Base-by-base conservation (phyloP, 2,888 invertebrate genomes). In the Oscheius sp. region DNA sequence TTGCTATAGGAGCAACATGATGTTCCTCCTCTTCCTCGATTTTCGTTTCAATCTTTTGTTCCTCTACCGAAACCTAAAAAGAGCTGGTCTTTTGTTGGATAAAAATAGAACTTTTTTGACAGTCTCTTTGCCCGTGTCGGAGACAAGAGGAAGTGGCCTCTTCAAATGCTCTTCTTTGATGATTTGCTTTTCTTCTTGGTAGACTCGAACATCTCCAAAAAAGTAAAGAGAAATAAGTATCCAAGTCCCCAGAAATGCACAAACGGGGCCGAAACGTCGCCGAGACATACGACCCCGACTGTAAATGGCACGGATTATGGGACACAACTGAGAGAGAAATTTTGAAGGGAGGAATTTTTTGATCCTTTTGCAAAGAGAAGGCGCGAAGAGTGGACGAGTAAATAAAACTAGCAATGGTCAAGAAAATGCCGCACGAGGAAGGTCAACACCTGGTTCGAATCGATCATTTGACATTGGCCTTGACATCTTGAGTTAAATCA, bases 211-310 rank as follows among this genome's bases (percentile, higher is more conserved):
- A 15, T 50, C 39, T 2, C 66, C 70, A 23, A 70, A 61, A 53
- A 70, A 70, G 34, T 70, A 70, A 20, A 70, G 27, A 34, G 70
- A 61, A 1, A 57, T 20, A 4, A 70, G 58, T 10, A 70, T 29
- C 70, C 70, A 70, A 15, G 42, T 39, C 12, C 65, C 70, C n/a
- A 70, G 46, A 55, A 70, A 70, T 23, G 29, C 57, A 50, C 70
- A 70, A 25, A 70, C 46, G 25, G 70, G 58, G 10, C 58, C 68
- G n/a, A 53, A 8, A 20, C 52, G 46, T 12, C 58, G 58, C 15
- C 68, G 68, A 33, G 45, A 45, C 61, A 61, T 61, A 4, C 61
- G 29, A 27, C 31, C 45, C n/a, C n/a, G n/a, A n/a, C n/a, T n/a
- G n/a, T n/a, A n/a, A n/a, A n/a, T n/a, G n/a, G n/a, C n/a, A n/a